These are phyloP conservation scores for Lasioglossum calceatum DNA, from an alignment of 2,888 invertebrate species.

Conservation along the genomic window DNA sequence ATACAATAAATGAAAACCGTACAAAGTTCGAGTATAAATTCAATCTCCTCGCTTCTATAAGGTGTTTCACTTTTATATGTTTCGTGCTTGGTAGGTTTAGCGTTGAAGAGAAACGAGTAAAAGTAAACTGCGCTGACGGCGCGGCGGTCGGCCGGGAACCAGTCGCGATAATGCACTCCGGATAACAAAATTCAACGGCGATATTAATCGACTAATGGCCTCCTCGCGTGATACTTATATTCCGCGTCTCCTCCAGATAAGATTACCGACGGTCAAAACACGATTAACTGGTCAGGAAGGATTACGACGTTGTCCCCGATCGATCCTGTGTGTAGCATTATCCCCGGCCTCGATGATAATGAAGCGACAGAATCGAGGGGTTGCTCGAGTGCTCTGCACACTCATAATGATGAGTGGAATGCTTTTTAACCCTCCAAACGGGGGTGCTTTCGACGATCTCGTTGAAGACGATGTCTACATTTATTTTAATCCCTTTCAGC, in stretches of 20 bases:
- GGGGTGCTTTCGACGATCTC: not conserved
- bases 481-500: not conserved
- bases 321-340: constrained; percentile 5
- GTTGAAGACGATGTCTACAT: not conserved
- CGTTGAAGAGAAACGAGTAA: constrained; percentile 45
- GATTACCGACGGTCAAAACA: constrained; percentile 48
- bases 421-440: not conserved
- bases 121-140: constrained; percentile 48
- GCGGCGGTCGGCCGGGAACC: constrained; percentile 20
- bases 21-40: not conserved
- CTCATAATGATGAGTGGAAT: not conserved
- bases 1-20: no score
- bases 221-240: constrained; percentile 57
- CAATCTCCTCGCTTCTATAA: not conserved
- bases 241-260: constrained; percentile 25
- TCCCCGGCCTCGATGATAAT: not conserved
- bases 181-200: constrained; percentile 58
- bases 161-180: constrained; percentile 57
- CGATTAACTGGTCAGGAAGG: constrained; percentile 40
- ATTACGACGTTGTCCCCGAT: constrained; percentile 44
- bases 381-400: not conserved
- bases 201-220: constrained; percentile 61
- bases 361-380: not conserved
- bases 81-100: not conserved
- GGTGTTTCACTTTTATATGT: not conserved